Evolutionary conservation across 1,140 invertebrate genomes (phyloP).

Genomic region (Diuraphis noxia): DNA sequence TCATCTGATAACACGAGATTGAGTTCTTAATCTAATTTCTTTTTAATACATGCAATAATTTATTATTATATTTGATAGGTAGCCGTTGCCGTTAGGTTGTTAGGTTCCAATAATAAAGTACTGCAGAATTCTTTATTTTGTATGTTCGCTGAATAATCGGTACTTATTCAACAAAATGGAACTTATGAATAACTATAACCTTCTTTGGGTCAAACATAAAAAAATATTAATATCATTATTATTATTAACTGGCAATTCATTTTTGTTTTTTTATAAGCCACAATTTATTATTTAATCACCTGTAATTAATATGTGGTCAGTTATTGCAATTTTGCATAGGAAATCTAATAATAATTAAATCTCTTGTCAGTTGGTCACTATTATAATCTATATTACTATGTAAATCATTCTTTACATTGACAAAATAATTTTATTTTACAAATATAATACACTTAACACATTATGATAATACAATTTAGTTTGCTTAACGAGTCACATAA

Average conservation of each 20-base stretch:
- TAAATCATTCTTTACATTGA: neutral
- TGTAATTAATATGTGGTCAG: neutral
- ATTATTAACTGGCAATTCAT: neutral
- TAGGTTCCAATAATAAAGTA: too few relatives aligned
- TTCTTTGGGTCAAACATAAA: neutral
- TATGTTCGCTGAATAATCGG: neutral
- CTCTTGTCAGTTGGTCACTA: neutral
- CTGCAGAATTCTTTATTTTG: neutral
- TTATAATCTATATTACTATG: neutral
- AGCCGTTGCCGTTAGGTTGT: too few relatives aligned
- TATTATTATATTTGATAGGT: too few relatives aligned
- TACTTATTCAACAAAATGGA: neutral
- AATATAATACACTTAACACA: neutral
- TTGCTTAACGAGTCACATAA: neutral
- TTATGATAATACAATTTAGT: neutral
- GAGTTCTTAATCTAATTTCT: too few relatives aligned
- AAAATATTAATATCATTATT: neutral
- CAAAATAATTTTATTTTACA: constrained; percentile 36
- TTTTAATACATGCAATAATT: too few relatives aligned
- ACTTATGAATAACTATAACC: neutral
- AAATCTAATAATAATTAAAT: neutral
- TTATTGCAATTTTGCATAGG: neutral
- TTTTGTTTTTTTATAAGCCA: neutral
- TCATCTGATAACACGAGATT: too few relatives aligned
- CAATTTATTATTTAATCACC: neutral